Evolutionary conservation across 2,797 vertebrate species (phyloP).

Genomic region (Hyperoplus immaculatus): DNA sequence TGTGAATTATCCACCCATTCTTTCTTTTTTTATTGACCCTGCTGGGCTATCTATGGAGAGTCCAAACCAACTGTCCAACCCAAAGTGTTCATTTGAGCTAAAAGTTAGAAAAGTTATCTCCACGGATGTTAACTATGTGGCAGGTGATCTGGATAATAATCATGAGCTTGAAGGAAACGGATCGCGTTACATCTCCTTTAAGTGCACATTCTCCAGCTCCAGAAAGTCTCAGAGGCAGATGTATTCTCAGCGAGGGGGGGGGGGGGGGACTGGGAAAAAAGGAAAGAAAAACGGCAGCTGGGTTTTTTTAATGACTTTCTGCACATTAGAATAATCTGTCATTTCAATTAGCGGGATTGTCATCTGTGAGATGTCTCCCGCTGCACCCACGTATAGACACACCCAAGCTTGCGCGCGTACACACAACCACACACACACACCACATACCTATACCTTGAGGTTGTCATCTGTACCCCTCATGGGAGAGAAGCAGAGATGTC

Average conservation of each 20-base stretch:
- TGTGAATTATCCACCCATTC: conserved; percentile 42
- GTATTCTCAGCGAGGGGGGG: conserved; percentile 75
- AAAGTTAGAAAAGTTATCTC: conserved; percentile 72
- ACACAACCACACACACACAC: conserved; percentile 49
- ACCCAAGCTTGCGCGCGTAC: conserved; percentile 47
- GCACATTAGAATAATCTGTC: conserved; percentile 91
- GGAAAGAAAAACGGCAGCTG: conserved; percentile 76
- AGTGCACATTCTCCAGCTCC: conserved; percentile 79
- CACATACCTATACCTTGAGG: conserved; percentile 82
- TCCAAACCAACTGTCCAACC: conserved; percentile 41
- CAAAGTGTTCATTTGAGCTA: conserved; percentile 32
- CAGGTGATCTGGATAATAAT: conserved; percentile 80
- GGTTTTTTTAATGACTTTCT: conserved; percentile 89
- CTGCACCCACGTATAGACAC: conserved; percentile 77
- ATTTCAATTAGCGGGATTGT: conserved; percentile 89
- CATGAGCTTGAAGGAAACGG: conserved; percentile 81
- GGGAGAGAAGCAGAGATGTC: conserved; percentile 86
- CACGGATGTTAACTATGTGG: conserved; percentile 71
- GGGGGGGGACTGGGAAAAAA: conserved; percentile 66
- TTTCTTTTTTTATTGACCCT: neutral
- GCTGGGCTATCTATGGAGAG: conserved; percentile 3
- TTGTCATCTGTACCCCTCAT: conserved; percentile 86
- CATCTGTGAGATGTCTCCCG: conserved; percentile 83
- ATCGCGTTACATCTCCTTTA: conserved; percentile 77
- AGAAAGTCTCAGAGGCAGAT: conserved; percentile 74